A percentile compares a stretch with the other conserved stretches of the same genome.
Evolutionary conservation across 1,140 invertebrate species (phyloP).

Genomic region (Zeugodacus cucurbitae): DNA sequence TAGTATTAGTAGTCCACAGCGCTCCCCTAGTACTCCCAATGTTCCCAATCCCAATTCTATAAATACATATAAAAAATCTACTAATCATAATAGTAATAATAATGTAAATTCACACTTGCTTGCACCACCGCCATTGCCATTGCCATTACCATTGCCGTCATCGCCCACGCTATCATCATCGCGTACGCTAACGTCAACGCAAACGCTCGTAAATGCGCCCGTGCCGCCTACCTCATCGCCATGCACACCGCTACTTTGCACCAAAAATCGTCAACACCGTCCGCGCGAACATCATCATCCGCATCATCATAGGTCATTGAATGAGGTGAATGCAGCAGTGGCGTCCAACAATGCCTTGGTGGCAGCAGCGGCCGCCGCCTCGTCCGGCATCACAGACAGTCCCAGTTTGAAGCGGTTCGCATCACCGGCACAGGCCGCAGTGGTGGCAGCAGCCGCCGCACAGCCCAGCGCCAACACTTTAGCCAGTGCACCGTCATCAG

Average conservation of each 20-base stretch:
- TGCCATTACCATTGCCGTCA: not conserved
- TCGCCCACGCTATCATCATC: not conserved
- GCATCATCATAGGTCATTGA: conserved; percentile 43
- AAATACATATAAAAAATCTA: conserved; percentile 56
- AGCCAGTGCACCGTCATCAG: not conserved
- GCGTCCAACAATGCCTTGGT: conserved; percentile 9
- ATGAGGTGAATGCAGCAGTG: conserved; percentile 25
- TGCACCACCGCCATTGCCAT: conserved; percentile 32
- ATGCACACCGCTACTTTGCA: conserved; percentile 30
- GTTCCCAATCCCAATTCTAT: conserved; percentile 47
- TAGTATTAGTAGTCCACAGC: conserved; percentile 26
- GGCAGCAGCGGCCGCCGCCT: not conserved
- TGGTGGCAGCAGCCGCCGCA: conserved; percentile 45
- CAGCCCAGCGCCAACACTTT: not conserved
- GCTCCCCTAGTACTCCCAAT: not conserved
- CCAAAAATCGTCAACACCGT: conserved; percentile 38
- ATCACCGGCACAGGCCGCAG: conserved; percentile 48
- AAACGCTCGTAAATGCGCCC: not conserved
- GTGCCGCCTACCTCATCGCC: conserved; percentile 4
- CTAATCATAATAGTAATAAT: conserved; percentile 63
- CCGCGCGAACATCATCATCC: not conserved
- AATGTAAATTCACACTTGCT: conserved; percentile 46
- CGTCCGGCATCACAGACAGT: conserved; percentile 43
- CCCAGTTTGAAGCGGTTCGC: conserved; percentile 51
- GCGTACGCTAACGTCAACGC: not conserved